A percentile compares a stretch with the other conserved stretches of the same genome.
Conservation (phyloP, 2,888 invertebrate species). For the Drosophila neotestacea region DNA sequence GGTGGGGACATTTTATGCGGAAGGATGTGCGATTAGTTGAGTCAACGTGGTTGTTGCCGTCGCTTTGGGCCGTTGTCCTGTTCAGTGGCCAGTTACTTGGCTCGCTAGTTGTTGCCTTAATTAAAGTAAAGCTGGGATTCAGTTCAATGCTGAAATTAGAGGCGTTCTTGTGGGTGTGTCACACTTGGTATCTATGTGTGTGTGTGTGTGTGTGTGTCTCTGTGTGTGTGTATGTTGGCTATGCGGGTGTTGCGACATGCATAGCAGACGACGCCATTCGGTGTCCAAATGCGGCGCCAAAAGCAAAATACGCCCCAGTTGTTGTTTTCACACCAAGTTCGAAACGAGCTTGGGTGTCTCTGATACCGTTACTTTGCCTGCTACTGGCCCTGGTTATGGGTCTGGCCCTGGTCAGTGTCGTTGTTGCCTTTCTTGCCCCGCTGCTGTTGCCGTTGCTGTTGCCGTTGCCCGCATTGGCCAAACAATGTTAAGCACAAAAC, state of each 20-base stretch:
- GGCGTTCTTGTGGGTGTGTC: slow-evolving; percentile 62
- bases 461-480: slow-evolving; percentile 62
- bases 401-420: slow-evolving; percentile 37
- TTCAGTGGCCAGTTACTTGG: slow-evolving; percentile 68
- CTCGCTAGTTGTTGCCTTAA: slow-evolving; percentile 78
- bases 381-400: slow-evolving; percentile 9
- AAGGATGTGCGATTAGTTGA: slow-evolving; percentile 81
- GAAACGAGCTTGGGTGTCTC: slow-evolving; percentile 47
- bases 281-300: slow-evolving; percentile 78
- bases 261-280: slow-evolving; percentile 72
- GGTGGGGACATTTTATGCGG: slow-evolving; percentile 69
- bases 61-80: slow-evolving; percentile 46
- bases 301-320: slow-evolving; percentile 80
- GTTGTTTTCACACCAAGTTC: slow-evolving; percentile 77
- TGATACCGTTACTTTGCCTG: slow-evolving; percentile 1
- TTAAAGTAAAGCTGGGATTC: slow-evolving; percentile 79
- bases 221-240: slow-evolving; percentile 45
- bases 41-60: slow-evolving; percentile 61
- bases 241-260: slow-evolving; percentile 69
- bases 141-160: slow-evolving; percentile 80
- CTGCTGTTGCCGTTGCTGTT: not conserved
- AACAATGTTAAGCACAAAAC: slow-evolving; percentile 72
- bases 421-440: slow-evolving; percentile 10
- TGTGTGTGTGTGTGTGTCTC: slow-evolving; percentile 32
- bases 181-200: not conserved